A percentile compares a stretch with the other conserved stretches of the same genome.
These are phyloP conservation scores for Drosophila equinoxialis DNA, from an alignment of 1,140 invertebrate genomes.

Conservation along the genomic window DNA sequence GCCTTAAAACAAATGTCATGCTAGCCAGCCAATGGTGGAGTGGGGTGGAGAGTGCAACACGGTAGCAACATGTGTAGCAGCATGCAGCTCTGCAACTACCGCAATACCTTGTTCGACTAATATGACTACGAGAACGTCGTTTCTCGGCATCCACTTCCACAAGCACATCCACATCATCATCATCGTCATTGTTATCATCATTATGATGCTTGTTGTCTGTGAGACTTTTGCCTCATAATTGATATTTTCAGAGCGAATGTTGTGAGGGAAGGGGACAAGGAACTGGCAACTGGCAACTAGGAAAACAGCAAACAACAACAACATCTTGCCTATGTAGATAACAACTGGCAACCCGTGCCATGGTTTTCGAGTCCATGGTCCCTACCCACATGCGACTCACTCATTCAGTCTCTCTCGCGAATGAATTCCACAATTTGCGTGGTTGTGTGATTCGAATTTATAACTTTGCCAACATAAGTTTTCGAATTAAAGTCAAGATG, in stretches of 20 bases:
- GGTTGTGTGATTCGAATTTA: constrained; percentile 80
- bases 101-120: constrained; percentile 73
- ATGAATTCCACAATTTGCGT: constrained; percentile 75
- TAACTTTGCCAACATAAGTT: constrained; percentile 67
- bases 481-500: constrained; percentile 34
- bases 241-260: constrained; percentile 57
- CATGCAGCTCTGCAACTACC: constrained; percentile 40
- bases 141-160: not conserved
- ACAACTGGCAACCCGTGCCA: constrained; percentile 50
- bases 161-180: not conserved
- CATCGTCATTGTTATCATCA: constrained; percentile 35
- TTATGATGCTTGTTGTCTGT: constrained; percentile 38
- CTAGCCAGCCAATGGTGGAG: constrained; percentile 26
- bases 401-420: constrained; percentile 3
- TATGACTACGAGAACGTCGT: constrained; percentile 66
- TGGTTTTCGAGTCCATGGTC: constrained; percentile 1
- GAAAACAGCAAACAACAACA: constrained; percentile 23
- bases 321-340: constrained; percentile 64
- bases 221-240: constrained; percentile 77
- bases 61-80: constrained; percentile 71
- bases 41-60: constrained; percentile 44
- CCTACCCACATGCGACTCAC: constrained; percentile 62
- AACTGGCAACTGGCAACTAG: constrained; percentile 29
- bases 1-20: constrained; percentile 78
- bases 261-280: constrained; percentile 3